Evolutionary conservation across 2,113 vertebrate species (phyloP).

Genomic region (Coracopsis vasa): DNA sequence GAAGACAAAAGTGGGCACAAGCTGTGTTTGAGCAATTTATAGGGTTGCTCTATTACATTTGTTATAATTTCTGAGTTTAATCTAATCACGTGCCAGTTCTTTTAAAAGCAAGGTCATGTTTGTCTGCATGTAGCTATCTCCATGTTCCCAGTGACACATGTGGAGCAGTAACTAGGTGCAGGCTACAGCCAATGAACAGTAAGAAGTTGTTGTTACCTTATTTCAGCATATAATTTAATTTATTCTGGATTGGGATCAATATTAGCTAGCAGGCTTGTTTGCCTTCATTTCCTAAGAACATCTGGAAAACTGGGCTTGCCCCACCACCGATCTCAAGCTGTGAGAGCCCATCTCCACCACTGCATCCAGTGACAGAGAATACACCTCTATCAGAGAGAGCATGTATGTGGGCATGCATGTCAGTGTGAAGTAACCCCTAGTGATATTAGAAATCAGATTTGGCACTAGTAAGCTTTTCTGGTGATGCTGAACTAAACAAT

Average conservation of each 20-base stretch:
- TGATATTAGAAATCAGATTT: neutral
- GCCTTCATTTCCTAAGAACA: neutral
- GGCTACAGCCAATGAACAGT: neutral
- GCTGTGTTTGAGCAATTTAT: neutral
- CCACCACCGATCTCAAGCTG: neutral
- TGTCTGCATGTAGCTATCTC: neutral
- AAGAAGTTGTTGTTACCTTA: neutral
- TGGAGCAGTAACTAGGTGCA: neutral
- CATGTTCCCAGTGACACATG: neutral
- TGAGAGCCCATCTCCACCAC: neutral
- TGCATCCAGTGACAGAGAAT: neutral
- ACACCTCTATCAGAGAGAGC: neutral
- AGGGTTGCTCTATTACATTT: neutral
- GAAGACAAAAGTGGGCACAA: neutral
- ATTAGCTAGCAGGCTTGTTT: neutral
- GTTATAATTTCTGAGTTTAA: neutral
- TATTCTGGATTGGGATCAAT: neutral
- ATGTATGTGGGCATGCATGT: neutral
- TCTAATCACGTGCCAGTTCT: neutral
- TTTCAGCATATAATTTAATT: neutral
- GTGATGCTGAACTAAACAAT: neutral
- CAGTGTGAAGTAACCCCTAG: neutral
- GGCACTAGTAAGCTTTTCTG: neutral
- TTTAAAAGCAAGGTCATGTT: neutral
- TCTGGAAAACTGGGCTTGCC: neutral